Conservation (phyloP, 30 jellyfish, hydroid and myxozoan genomes). For the Turritopsis dohrnii region DNA sequence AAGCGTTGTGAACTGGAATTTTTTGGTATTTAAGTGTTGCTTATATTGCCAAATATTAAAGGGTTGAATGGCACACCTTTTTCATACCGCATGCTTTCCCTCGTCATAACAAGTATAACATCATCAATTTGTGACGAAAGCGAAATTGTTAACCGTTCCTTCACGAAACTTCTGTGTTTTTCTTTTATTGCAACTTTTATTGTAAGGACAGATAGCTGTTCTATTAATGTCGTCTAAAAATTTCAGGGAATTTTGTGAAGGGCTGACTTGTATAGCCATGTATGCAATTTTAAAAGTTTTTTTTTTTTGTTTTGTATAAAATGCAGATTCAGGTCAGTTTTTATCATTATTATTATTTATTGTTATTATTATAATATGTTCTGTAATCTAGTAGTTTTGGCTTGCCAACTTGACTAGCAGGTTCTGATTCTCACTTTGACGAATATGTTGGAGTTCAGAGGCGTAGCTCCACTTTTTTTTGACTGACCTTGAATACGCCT, state of each 20-base stretch:
- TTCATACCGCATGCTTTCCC: background rate
- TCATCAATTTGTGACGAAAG: background rate
- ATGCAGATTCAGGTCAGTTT: background rate
- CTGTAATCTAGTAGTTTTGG: background rate
- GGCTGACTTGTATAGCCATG: background rate
- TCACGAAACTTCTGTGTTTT: background rate
- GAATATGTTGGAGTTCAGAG: too few relatives aligned
- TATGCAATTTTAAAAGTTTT: background rate
- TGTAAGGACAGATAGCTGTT: too few relatives aligned
- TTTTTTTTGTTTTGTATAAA: too few relatives aligned
- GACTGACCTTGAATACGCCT: background rate
- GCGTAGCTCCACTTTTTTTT: background rate
- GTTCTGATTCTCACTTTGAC: too few relatives aligned
- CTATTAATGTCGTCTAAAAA: too few relatives aligned
- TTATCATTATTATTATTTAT: too few relatives aligned
- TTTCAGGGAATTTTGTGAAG: background rate
- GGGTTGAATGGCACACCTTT: background rate
- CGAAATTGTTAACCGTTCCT: background rate
- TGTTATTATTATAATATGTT: too few relatives aligned
- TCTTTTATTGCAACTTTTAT: too few relatives aligned
- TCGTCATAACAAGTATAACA: background rate
- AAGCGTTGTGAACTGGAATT: too few relatives aligned
- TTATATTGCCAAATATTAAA: background rate
- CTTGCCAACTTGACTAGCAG: background rate
- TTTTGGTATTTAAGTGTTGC: background rate